Base-by-base conservation (phyloP, 2,113 vertebrate species). In the Anser brachyrhynchus region DNA sequence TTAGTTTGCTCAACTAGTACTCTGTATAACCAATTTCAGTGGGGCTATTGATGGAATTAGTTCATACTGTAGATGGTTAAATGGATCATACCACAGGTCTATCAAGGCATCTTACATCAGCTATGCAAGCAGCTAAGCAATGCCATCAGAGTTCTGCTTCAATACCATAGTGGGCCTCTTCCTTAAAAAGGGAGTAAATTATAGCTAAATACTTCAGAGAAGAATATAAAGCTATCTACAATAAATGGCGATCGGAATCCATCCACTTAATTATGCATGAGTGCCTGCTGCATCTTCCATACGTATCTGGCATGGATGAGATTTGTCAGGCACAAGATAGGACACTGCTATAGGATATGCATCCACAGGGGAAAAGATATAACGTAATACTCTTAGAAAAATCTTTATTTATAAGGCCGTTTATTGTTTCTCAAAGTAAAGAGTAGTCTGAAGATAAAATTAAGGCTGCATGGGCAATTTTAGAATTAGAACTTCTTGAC, bases 191-290 rank as follows among this genome's bases (percentile, higher is more conserved):
- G 44, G 49, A 89, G 76, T 59, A 84, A 97, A 84, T 64, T 75
- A 87, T 6, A 92, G 65, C 61, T 55, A 81, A 92, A 81, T 75
- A 87, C 43, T 82, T 89, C 35, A 69, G 0, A 76, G 31, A 94
- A 28, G 52, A 49, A 65, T 35, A 75, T 28, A 92, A 88, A 92
- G 69, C 84, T 21, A 80, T 22, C 49, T 62, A 92, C 39, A 89
- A 39, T 66, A 93, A 96, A 94, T 10, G 25, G 62, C 33, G 93
- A 31, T 43, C 3, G 1, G 61, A 57, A 81, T 75, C 70, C 28
- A 89, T 44, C 76, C 92, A 55, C 64, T 92, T 64, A 90, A 96
- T 89, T 93, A 81, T 93, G 61, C 80, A 78, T 86, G 66, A 95
- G 69, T 1, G 3, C 76, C 90, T 65, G 61, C 25, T 90, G 89